Conservation (phyloP, 2,113 vertebrate genomes). For the Cochlearius cochlearius region DNA sequence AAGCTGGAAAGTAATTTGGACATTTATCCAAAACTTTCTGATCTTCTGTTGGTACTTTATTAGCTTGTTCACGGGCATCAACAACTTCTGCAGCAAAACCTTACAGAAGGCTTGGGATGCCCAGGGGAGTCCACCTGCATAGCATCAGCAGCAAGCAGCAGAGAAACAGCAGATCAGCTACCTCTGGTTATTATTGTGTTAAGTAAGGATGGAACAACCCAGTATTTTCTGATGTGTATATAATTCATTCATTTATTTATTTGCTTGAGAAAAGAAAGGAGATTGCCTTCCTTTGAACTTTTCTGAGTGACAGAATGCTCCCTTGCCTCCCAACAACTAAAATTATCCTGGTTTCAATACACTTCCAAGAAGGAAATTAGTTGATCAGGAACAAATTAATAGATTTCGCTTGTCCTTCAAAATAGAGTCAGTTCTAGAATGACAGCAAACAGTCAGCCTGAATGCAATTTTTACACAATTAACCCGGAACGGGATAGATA, state of each 20-base stretch:
- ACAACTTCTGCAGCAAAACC: neutral
- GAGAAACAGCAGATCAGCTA: neutral
- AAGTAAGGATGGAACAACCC: neutral
- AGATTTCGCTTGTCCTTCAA: neutral
- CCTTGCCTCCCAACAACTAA: neutral
- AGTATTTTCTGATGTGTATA: neutral
- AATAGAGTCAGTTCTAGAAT: neutral
- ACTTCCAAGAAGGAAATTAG: neutral
- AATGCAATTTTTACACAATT: neutral
- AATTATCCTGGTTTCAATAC: neutral
- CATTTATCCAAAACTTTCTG: neutral
- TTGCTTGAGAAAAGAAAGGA: neutral
- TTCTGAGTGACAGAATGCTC: neutral
- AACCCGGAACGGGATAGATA: neutral
- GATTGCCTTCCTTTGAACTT: neutral
- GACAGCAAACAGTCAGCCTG: neutral
- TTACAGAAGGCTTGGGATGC: neutral
- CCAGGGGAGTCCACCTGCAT: neutral
- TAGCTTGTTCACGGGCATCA: neutral
- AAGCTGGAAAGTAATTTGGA: neutral
- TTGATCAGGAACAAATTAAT: neutral
- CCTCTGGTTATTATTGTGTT: neutral
- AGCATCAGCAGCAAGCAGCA: neutral
- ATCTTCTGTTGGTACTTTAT: neutral
- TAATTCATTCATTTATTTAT: neutral